Evolutionary conservation across 2,888 invertebrate genomes (phyloP).

Genomic region (Parnassius mnemosyne): DNA sequence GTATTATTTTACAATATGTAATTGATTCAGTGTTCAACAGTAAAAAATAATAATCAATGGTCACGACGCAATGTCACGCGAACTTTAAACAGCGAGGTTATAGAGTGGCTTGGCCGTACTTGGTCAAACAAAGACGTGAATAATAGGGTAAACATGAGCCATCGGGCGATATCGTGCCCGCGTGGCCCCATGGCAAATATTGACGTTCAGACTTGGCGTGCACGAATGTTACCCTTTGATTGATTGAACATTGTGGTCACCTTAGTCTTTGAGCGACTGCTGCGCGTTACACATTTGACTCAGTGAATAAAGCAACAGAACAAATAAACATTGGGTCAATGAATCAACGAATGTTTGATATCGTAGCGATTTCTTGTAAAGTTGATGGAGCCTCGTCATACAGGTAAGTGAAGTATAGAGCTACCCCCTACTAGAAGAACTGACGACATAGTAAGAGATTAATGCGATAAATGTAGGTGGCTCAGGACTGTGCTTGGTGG

Average conservation of each 20-base stretch:
- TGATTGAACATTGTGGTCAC: constrained; percentile 61
- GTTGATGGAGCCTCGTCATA: too few species aligned
- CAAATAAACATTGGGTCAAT: neutral
- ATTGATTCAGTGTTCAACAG: too few species aligned
- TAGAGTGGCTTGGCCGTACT: constrained; percentile 35
- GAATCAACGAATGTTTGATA: too few species aligned
- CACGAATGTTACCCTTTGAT: constrained; percentile 72
- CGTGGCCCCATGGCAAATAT: constrained; percentile 63
- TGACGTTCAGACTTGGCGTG: constrained; percentile 52
- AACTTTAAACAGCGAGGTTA: constrained; percentile 46
- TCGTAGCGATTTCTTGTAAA: too few species aligned
- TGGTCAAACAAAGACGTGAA: constrained; percentile 68
- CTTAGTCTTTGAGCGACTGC: constrained; percentile 29
- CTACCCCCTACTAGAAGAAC: too few species aligned
- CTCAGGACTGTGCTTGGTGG: too few species aligned
- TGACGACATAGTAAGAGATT: too few species aligned
- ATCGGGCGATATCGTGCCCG: constrained; percentile 58
- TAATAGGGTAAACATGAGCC: constrained; percentile 65
- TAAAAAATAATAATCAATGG: constrained; percentile 45
- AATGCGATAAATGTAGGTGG: too few species aligned
- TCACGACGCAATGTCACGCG: constrained; percentile 65
- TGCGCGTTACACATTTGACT: constrained; percentile 23
- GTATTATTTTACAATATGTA: too few species aligned
- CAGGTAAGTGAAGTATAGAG: too few species aligned
- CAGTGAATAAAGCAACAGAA: neutral